Evolutionary conservation across 1,140 invertebrate species (phyloP), one percentile per base, ranked within the genome.

Genomic region (Arctopsyche grandis): DNA sequence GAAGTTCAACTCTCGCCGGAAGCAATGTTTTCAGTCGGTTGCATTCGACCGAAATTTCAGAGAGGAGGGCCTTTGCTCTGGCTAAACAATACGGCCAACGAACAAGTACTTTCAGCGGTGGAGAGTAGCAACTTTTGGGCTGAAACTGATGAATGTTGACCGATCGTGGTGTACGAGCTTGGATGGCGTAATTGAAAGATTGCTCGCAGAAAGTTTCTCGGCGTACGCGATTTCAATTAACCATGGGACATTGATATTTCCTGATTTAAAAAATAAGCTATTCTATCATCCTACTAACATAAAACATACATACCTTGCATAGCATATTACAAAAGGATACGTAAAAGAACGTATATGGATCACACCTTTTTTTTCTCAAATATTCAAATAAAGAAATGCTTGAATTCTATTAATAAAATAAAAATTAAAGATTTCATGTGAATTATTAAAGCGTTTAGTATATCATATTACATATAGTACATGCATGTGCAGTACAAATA

Each of bases 191-290:
- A 80, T 80, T 77, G 75, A 80, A 80, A 80, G 56, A 48, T 78
- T 58, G 69, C 38, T n/a, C 29, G 29, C 7, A 4, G 48, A 38
- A 77, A 80, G 66, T 38, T 80, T 80, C 77, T 77, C 38, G 38
- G 46, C 69, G 22, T 66, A 52, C 56, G 77, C 79, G 52, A 77
- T 78, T 80, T 80, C 79, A 80, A 80, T 80, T 80, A 80, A 74
- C 26, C 74, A 7, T 38, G 3, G 29, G 7, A 38, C 7, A 38
- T n/a, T n/a, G 7, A 38, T 7, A 38, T 1, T 4, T 7, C 3
- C 29, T 38, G 52, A 10, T 58, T n/a, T 4, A 58, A 58, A 58
- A 16, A 58, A 58, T 58, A 1, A 58, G 10, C 21, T 58, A 58
- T 58, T n/a, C n/a, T n/a, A n/a, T n/a, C n/a, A n/a, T n/a, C n/a